phyloP scores from a whole-genome alignment of 2,113 vertebrate species.

The Cyphomyrus plagiostoma region DNA sequence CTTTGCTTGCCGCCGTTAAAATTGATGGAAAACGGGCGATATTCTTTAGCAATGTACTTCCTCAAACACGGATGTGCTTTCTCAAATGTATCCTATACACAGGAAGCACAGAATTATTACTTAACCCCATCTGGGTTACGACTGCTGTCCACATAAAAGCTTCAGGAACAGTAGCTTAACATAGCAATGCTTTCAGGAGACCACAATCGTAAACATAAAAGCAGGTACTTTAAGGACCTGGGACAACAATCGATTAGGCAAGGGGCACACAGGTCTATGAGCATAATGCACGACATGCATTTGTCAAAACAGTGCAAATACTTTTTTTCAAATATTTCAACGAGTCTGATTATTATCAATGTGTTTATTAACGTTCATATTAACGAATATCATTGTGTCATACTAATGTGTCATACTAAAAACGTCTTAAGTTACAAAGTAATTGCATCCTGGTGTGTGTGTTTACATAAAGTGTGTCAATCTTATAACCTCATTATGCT shows the following conservation, averaged over 20 bases:
- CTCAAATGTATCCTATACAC: background rate
- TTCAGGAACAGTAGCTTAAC: background rate
- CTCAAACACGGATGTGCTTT: background rate
- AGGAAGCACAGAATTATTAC: background rate
- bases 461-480: background rate
- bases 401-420: background rate
- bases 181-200: background rate
- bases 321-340: background rate
- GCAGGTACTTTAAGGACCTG: background rate
- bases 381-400: too few species aligned
- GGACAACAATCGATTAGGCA: background rate
- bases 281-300: background rate
- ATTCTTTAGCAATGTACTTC: background rate
- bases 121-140: background rate
- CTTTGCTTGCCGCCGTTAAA: constrained; percentile 47
- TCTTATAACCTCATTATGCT: background rate
- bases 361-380: too few species aligned
- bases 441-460: background rate
- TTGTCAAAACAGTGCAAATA: background rate
- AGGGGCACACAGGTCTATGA: background rate
- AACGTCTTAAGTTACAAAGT: background rate
- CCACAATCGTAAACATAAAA: background rate
- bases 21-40: constrained; percentile 53
- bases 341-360: background rate
- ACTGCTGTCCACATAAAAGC: background rate